These are phyloP conservation scores for Iphiclides podalirius DNA, from an alignment of 2,888 invertebrate genomes.

Conservation along the genomic window DNA sequence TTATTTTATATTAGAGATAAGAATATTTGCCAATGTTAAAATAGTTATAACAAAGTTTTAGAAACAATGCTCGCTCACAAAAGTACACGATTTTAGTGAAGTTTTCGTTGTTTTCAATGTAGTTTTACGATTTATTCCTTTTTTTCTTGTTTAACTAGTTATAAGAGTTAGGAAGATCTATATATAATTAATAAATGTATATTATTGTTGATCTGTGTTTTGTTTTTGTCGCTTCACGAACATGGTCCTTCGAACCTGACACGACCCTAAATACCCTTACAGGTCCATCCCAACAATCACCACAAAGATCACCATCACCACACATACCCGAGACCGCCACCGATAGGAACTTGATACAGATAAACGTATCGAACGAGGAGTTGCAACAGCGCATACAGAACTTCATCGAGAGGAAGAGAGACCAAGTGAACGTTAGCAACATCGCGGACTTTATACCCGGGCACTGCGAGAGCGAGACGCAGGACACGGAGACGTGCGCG, in stretches of 20 bases:
- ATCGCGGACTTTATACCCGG: constrained; percentile 85
- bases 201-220: constrained; percentile 1
- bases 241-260: constrained; percentile 23
- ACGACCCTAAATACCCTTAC: constrained; percentile 21
- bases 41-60: too few species aligned
- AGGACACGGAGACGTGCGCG: constrained; percentile 84
- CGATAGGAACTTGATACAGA: constrained; percentile 81
- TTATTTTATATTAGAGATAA: too few species aligned
- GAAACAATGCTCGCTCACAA: constrained; percentile 3
- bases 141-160: background rate
- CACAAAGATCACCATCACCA: constrained; percentile 27
- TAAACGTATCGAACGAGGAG: constrained; percentile 83
- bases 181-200: constrained; percentile 15
- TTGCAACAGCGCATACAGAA: constrained; percentile 85
- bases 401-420: constrained; percentile 87
- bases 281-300: constrained; percentile 31
- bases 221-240: constrained; percentile 12
- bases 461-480: constrained; percentile 45
- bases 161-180: background rate
- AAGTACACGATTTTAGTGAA: constrained; percentile 1
- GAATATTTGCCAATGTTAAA: too few species aligned
- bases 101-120: background rate
- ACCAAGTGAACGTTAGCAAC: constrained; percentile 85
- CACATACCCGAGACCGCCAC: constrained; percentile 31
- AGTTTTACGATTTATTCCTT: background rate